A percentile compares a stretch with the other conserved stretches of the same genome.
Conservation (phyloP, 2,888 invertebrate species). For the Subacronicta megacephala region DNA sequence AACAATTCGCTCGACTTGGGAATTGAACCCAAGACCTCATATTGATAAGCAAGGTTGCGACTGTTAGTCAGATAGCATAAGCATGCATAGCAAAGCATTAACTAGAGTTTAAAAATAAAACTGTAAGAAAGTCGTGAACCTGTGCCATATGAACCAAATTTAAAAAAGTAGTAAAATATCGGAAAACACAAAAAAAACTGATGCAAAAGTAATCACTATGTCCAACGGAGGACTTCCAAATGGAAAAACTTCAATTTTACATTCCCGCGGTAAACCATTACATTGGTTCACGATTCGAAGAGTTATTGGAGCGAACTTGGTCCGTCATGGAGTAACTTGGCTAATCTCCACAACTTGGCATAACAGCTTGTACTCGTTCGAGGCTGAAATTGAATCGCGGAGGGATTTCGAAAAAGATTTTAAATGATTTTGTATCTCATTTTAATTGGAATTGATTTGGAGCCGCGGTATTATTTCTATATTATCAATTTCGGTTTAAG, state of each 20-base stretch:
- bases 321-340: slow-evolving; percentile 24
- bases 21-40: too few species aligned
- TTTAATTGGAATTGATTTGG: not conserved
- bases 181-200: too few species aligned
- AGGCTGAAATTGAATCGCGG: slow-evolving; percentile 17
- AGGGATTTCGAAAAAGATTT: slow-evolving; percentile 4
- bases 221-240: slow-evolving; percentile 11
- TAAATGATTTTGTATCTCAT: not conserved
- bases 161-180: too few species aligned
- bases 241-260: slow-evolving; percentile 24
- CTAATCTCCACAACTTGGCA: slow-evolving; percentile 34
- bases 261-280: too few species aligned
- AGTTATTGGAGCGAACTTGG: slow-evolving; percentile 30
- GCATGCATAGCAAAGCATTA: too few species aligned
- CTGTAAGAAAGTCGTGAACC: too few species aligned
- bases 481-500: too few species aligned
- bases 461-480: not conserved
- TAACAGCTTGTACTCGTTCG: slow-evolving; percentile 1
- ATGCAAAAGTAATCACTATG: slow-evolving; percentile 14
- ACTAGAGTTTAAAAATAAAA: too few species aligned
- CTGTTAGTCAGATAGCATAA: too few species aligned
- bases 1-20: too few species aligned
- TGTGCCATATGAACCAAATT: too few species aligned
- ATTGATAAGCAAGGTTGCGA: too few species aligned
- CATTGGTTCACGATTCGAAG: slow-evolving; percentile 24